phyloP scores from a whole-genome alignment of 2,797 vertebrate genomes.

The Sitta carolinensis region DNA sequence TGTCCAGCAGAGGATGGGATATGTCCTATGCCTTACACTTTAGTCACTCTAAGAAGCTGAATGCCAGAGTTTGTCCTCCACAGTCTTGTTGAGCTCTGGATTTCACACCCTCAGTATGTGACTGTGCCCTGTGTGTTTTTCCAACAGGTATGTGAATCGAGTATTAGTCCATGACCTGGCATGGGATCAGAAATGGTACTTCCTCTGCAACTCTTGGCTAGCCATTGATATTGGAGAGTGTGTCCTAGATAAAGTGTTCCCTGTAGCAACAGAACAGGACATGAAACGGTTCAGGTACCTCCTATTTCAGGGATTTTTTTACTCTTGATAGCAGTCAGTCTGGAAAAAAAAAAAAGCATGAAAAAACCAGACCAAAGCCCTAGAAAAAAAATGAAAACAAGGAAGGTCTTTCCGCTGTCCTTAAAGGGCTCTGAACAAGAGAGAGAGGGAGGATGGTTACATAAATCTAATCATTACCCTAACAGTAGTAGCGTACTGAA shows the following conservation, averaged over 20 bases:
- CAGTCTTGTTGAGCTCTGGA: background rate
- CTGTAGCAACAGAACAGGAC: constrained; percentile 88
- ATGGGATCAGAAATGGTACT: constrained; percentile 87
- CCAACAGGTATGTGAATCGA: constrained; percentile 89
- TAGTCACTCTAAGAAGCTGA: background rate
- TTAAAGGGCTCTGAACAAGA: background rate
- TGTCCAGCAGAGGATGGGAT: background rate
- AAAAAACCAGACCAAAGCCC: background rate
- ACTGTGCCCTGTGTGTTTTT: background rate
- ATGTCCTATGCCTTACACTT: background rate
- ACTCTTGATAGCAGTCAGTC: background rate
- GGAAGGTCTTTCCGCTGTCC: background rate
- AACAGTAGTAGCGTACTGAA: background rate
- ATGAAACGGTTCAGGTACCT: constrained; percentile 91
- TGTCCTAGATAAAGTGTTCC: constrained; percentile 88
- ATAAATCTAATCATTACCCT: background rate
- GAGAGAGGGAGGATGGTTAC: background rate
- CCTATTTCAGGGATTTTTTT: background rate
- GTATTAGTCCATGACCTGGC: constrained; percentile 88
- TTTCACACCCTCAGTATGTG: background rate
- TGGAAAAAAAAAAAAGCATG: background rate
- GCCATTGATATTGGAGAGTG: constrained; percentile 90
- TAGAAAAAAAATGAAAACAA: background rate
- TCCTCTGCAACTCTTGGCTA: constrained; percentile 95
- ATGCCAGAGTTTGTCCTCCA: background rate